Evolutionary conservation across 2,888 invertebrate genomes (phyloP), one percentile per base, ranked within the genome.

Genomic region (Hyposoter dolosus): DNA sequence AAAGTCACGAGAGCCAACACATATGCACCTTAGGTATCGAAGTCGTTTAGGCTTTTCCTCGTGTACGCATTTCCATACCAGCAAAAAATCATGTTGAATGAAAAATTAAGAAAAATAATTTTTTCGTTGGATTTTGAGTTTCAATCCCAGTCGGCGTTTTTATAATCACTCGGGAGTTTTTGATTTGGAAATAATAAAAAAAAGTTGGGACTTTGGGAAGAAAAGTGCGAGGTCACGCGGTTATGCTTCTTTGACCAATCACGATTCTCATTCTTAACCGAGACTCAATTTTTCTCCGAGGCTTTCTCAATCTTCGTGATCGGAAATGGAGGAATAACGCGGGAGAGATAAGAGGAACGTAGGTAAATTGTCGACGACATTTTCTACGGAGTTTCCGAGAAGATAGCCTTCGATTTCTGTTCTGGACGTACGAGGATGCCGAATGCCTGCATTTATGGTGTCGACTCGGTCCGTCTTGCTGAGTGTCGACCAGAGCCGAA

Each of bases 331-430:
- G 15, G 15, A 35, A 35, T 65, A 65, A 35, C 40, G 35, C 19
- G 35, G n/a, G n/a, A 65, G 35, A 65, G 40, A 40, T 65, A 40
- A 65, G 65, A 65, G 40, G n/a, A 40, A 65, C 65, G 65, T 60
- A 60, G 60, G 65, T 40, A 65, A 60, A 60, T 65, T 35, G n/a
- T 65, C 40, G 40, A 65, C 40, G 40, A 9, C 65, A 32, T 19
- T 40, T 40, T 40, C 65, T 2, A 17, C 65, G 35, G 17, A 65
- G 35, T n/a, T 35, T n/a, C 40, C 65, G n/a, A 40, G 60, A 60
- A 60, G 28, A 60, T 65, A 65, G 17, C 35, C 50, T 35, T 72
- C 35, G 75, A 75, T 35, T 43, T 63, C 63, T 60, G 68, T 23
- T 56, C 56, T 28, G 19, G 56, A 43, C n/a, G 45, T 47, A 60